A percentile compares a stretch with the other conserved stretches of the same genome.
Evolutionary conservation across 1,140 invertebrate species (phyloP).

Genomic region (Lordiphosa collinella): DNA sequence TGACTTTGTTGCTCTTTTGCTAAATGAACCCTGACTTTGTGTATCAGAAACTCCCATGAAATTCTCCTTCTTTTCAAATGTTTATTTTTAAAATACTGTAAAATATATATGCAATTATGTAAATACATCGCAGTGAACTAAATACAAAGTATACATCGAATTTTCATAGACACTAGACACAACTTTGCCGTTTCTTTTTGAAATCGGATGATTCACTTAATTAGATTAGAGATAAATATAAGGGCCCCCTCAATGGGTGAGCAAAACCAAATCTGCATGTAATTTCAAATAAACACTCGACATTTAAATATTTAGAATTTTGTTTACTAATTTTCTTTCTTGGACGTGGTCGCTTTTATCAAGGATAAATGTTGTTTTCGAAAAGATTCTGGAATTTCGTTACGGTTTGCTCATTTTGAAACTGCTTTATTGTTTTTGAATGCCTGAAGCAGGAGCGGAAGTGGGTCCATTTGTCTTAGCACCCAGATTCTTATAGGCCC

Average conservation of each 20-base stretch:
- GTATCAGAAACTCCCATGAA: no score
- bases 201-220: slow-evolving; percentile 56
- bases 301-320: slow-evolving; percentile 34
- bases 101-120: slow-evolving; percentile 69
- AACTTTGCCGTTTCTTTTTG: slow-evolving; percentile 48
- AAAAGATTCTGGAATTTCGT: slow-evolving; percentile 53
- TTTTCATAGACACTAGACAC: slow-evolving; percentile 68
- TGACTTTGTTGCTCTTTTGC: no score
- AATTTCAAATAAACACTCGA: slow-evolving; percentile 21
- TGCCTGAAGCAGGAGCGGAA: slow-evolving; percentile 17
- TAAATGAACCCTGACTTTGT: no score
- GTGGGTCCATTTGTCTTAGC: slow-evolving; percentile 55
- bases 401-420: slow-evolving; percentile 39
- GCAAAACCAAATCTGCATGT: slow-evolving; percentile 18
- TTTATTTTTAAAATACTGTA: slow-evolving; percentile 72
- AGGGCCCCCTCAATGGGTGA: slow-evolving; percentile 39
- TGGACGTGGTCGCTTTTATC: slow-evolving; percentile 55
- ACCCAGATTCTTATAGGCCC: slow-evolving; percentile 82
- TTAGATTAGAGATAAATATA: slow-evolving; percentile 32
- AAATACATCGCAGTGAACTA: slow-evolving; percentile 59
- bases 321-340: slow-evolving; percentile 45
- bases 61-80: not conserved
- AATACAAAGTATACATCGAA: slow-evolving; percentile 61
- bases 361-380: slow-evolving; percentile 34
- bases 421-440: slow-evolving; percentile 30